A percentile compares a stretch with the other conserved stretches of the same genome.
Conservation (phyloP, 2,888 invertebrate genomes). For the Asteroscopus sphinx region DNA sequence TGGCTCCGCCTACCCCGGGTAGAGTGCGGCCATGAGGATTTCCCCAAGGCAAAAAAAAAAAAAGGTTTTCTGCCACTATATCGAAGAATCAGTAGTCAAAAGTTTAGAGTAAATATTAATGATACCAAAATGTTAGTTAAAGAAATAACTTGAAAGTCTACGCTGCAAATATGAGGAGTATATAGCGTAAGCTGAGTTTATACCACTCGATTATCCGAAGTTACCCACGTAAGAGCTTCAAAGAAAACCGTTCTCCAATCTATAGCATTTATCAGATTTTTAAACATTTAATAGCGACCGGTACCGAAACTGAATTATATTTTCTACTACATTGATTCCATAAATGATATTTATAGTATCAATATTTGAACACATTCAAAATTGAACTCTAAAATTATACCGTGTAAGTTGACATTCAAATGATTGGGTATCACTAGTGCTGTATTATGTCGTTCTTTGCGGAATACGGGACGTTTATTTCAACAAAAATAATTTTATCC, state of each 20-base stretch:
- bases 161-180: not conserved
- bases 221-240: constrained; percentile 10
- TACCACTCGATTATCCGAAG: constrained; percentile 12
- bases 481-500: constrained; percentile 57
- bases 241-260: constrained; percentile 24
- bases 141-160: not conserved
- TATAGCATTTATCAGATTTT: constrained; percentile 28
- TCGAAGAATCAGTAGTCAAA: no score
- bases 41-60: no score
- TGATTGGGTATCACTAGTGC: not conserved
- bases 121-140: no score
- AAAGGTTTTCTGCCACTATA: no score
- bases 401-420: constrained; percentile 1
- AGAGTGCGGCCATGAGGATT: no score
- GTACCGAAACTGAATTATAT: constrained; percentile 46
- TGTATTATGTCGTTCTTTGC: constrained; percentile 36
- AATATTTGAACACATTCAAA: constrained; percentile 3
- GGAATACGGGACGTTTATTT: constrained; percentile 48
- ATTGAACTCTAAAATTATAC: not conserved
- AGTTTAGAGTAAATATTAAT: no score
- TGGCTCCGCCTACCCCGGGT: no score
- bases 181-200: constrained; percentile 3
- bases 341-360: constrained; percentile 45
- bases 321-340: constrained; percentile 54
- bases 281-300: constrained; percentile 25